A percentile compares a stretch with the other conserved stretches of the same genome.
phyloP scores from a whole-genome alignment of 1,140 invertebrate species.

The Drosophila nannoptera region DNA sequence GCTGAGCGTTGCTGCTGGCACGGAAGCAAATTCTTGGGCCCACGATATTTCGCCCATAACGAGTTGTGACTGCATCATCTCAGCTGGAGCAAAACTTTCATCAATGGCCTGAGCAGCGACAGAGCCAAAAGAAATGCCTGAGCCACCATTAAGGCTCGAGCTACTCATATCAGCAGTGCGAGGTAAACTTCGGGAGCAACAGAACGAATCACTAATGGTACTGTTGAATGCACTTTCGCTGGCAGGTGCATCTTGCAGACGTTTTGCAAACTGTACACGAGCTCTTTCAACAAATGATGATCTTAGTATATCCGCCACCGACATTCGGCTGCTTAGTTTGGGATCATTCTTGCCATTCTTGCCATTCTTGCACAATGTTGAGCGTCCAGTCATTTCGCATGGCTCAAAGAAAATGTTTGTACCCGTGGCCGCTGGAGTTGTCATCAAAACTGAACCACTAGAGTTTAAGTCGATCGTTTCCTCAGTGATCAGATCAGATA shows the following conservation, averaged over 20 bases:
- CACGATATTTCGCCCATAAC: constrained; percentile 70
- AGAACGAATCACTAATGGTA: constrained; percentile 45
- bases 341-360: constrained; percentile 13
- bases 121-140: constrained; percentile 63
- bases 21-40: constrained; percentile 70
- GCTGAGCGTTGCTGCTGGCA: constrained; percentile 64
- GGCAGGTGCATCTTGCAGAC: constrained; percentile 46
- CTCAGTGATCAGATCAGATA: constrained; percentile 68
- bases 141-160: constrained; percentile 54
- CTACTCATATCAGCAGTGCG: constrained; percentile 68
- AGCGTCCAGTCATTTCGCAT: constrained; percentile 70
- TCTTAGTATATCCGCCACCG: constrained; percentile 62
- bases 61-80: constrained; percentile 72
- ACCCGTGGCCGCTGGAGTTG: constrained; percentile 37
- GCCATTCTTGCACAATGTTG: constrained; percentile 51
- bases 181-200: constrained; percentile 60
- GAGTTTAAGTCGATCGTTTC: constrained; percentile 70
- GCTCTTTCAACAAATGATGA: constrained; percentile 69
- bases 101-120: constrained; percentile 33
- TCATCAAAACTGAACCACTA: constrained; percentile 41
- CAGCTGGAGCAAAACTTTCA: constrained; percentile 67
- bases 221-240: constrained; percentile 26
- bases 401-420: constrained; percentile 69
- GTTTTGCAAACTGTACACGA: constrained; percentile 43
- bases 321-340: constrained; percentile 29